phyloP scores from a whole-genome alignment of 1,140 invertebrate genomes.

The Platorchestia sp. region DNA sequence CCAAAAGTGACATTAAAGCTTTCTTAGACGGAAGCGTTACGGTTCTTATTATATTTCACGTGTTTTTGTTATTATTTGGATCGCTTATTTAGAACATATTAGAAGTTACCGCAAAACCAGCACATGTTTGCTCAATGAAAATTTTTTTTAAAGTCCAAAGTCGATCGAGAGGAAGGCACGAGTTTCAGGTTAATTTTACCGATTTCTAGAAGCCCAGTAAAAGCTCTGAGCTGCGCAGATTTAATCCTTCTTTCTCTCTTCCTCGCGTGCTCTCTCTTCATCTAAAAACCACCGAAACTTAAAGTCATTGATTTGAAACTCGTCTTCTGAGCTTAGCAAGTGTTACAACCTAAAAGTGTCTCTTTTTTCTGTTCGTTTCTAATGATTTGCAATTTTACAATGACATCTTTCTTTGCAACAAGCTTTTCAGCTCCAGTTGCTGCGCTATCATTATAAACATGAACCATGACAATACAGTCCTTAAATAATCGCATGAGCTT shows the following conservation, averaged over 20 bases:
- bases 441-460: no score
- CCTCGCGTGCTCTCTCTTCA: no score
- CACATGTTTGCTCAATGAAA: background rate
- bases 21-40: no score
- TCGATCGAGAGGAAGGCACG: background rate
- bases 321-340: background rate
- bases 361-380: no score
- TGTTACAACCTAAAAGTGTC: background rate
- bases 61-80: background rate
- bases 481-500: no score
- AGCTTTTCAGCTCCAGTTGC: no score
- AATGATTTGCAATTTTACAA: no score
- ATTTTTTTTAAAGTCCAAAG: background rate
- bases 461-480: no score
- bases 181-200: background rate
- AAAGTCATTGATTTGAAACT: background rate
- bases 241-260: no score
- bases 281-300: background rate
- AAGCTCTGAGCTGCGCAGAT: constrained; percentile 29
- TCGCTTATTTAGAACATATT: background rate
- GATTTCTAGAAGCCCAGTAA: background rate
- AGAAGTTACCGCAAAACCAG: background rate
- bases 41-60: no score
- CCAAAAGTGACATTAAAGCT: no score
- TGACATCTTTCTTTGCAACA: no score